A percentile compares a stretch with the other conserved stretches of the same genome.
These are phyloP conservation scores for Progne subis DNA, from an alignment of 2,113 vertebrate genomes.

Conservation along the genomic window DNA sequence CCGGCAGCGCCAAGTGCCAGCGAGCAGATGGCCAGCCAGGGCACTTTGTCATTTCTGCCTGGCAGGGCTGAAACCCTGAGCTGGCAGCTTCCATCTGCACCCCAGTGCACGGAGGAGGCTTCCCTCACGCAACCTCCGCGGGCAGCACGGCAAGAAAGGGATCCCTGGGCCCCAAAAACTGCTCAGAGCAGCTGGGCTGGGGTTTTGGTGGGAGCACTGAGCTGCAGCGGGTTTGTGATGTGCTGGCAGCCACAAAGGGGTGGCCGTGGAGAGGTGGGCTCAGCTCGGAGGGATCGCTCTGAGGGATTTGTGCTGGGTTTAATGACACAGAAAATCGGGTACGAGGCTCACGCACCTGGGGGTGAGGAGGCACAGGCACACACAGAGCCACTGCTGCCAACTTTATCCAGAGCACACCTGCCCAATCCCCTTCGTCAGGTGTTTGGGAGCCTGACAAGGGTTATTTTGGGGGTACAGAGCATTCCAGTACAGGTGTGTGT, in stretches of 20 bases:
- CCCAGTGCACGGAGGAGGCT: slow-evolving; percentile 58
- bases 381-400: background rate
- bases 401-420: rapidly evolving
- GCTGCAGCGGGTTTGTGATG: background rate
- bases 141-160: slow-evolving; percentile 31
- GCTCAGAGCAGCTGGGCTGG: background rate
- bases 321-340: background rate
- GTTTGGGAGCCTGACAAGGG: background rate
- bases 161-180: background rate
- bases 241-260: background rate
- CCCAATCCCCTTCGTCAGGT: background rate
- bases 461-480: no score
- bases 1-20: slow-evolving; percentile 59
- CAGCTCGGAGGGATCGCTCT: background rate
- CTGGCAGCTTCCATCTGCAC: slow-evolving; percentile 74
- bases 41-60: slow-evolving; percentile 72
- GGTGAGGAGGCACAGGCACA: background rate
- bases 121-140: slow-evolving; percentile 60
- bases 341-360: background rate
- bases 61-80: slow-evolving; percentile 56
- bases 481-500: background rate
- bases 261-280: background rate
- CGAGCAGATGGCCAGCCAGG: slow-evolving; percentile 70
- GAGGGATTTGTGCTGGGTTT: background rate
- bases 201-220: background rate